Percentiles rank a stretch among this genome's conserved stretches.
Evolutionary conservation across 2,797 vertebrate species (phyloP).

Genomic region (Anableps anableps): DNA sequence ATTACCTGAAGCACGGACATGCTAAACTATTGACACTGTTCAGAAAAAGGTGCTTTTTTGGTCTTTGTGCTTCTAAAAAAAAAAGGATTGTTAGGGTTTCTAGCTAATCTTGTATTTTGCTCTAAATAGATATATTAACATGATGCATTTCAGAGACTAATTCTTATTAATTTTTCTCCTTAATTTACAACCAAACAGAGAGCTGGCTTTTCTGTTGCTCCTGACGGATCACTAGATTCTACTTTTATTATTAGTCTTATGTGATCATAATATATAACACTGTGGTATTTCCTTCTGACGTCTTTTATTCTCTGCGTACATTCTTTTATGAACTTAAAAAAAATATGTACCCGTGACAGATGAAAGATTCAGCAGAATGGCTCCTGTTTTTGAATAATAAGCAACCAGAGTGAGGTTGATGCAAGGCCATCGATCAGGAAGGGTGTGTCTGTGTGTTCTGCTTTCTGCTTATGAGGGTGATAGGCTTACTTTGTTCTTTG

Average conservation of each 20-base stretch:
- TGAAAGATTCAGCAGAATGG: constrained; percentile 26
- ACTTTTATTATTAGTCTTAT: neutral
- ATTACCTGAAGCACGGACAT: neutral
- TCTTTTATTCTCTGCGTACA: neutral
- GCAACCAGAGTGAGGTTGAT: constrained; percentile 31
- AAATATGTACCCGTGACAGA: neutral
- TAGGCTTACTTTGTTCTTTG: constrained; percentile 13
- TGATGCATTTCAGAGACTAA: neutral
- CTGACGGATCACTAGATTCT: neutral
- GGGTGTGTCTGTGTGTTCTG: constrained; percentile 21
- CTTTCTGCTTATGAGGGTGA: constrained; percentile 11
- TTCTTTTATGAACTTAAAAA: neutral
- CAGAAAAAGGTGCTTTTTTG: neutral
- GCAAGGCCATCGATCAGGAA: constrained; percentile 34
- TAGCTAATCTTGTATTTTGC: too few species aligned
- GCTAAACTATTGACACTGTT: neutral
- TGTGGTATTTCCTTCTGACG: neutral
- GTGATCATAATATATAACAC: neutral
- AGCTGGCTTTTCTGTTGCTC: neutral
- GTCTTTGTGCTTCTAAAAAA: neutral
- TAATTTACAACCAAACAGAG: neutral
- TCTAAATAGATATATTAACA: neutral
- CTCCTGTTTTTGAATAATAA: constrained; percentile 11
- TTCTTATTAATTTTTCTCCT: neutral
- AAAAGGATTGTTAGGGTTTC: neutral